phyloP scores from a whole-genome alignment of 2,113 vertebrate species.

The Dromaius novaehollandiae region DNA sequence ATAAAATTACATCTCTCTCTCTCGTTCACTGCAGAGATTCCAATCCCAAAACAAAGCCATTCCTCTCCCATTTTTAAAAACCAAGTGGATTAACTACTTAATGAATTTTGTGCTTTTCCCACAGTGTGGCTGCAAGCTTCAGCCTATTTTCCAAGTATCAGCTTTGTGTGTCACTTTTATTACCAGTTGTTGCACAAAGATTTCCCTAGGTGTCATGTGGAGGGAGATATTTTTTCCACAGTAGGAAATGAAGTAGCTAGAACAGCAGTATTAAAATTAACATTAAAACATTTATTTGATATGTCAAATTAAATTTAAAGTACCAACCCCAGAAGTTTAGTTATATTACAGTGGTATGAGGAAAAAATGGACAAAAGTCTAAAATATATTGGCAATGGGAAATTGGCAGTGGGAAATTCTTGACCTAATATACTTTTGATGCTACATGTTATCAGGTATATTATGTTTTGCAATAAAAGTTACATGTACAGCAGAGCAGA shows the following conservation, averaged over 20 bases:
- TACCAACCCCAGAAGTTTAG: neutral
- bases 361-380: neutral
- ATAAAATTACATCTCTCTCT: neutral
- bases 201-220: neutral
- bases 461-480: neutral
- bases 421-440: neutral
- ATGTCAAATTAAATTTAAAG: neutral
- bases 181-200: neutral
- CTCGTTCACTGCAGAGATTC: accelerated
- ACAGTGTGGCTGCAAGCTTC: neutral
- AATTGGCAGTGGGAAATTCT: neutral
- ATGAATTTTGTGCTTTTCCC: neutral
- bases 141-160: neutral
- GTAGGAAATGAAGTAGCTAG: neutral
- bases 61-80: neutral
- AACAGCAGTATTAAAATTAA: neutral
- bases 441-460: neutral
- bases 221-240: neutral
- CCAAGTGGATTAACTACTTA: neutral
- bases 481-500: neutral
- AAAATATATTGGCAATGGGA: neutral
- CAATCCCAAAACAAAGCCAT: neutral
- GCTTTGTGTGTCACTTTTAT: neutral
- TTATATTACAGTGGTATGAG: neutral
- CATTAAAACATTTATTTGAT: neutral